phyloP scores from a whole-genome alignment of 1,140 invertebrate genomes.

The Lepidurus arcticus region DNA sequence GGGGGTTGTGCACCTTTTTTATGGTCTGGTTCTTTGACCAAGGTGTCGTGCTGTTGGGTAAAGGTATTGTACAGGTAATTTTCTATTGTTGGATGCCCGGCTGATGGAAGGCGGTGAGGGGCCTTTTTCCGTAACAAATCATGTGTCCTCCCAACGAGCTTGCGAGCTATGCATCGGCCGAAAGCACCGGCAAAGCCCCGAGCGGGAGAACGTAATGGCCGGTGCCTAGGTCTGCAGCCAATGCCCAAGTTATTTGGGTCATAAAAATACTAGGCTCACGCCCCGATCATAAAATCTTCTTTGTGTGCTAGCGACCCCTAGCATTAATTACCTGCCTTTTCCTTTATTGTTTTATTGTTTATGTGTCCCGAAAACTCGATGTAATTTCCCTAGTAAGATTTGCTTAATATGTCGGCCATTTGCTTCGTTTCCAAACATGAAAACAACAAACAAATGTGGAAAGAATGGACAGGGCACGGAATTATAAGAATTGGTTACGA shows the following conservation, averaged over 20 bases:
- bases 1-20: not conserved
- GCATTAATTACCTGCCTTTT: not conserved
- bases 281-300: constrained; percentile 1
- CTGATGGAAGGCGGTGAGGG: too few relatives aligned
- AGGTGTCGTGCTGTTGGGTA: constrained; percentile 5
- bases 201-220: constrained; percentile 15
- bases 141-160: not conserved
- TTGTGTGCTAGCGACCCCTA: constrained; percentile 16
- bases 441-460: too few relatives aligned
- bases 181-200: not conserved
- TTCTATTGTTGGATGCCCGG: not conserved
- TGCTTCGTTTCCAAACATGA: too few relatives aligned
- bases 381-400: too few relatives aligned
- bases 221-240: not conserved
- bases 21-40: not conserved
- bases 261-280: constrained; percentile 22
- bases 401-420: too few relatives aligned
- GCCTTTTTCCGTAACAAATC: constrained; percentile 10
- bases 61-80: not conserved
- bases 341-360: not conserved
- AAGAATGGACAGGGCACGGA: too few relatives aligned
- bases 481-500: too few relatives aligned
- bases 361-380: not conserved
- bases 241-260: constrained; percentile 10
- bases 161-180: not conserved